Evolutionary conservation across 2,113 vertebrate genomes (phyloP).

Genomic region (Nymphicus hollandicus): DNA sequence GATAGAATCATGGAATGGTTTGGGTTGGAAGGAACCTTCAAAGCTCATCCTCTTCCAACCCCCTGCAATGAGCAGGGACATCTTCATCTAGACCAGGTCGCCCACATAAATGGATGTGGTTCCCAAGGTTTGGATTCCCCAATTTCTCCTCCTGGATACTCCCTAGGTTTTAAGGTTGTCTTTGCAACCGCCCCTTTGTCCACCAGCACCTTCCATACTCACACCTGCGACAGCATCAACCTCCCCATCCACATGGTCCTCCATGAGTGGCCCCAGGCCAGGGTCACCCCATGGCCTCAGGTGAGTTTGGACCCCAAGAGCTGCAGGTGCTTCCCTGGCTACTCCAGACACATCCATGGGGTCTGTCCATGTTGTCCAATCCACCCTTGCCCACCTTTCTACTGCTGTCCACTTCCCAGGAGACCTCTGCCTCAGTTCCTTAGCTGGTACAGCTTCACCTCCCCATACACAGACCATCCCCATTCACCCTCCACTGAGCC

Average conservation of each 20-base stretch:
- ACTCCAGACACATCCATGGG: not conserved
- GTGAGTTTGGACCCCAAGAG: not conserved
- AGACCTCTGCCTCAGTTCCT: not conserved
- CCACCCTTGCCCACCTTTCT: not conserved
- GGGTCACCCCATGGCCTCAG: too few species aligned
- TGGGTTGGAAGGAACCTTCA: not conserved
- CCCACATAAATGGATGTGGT: not conserved
- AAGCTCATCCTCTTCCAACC: not conserved
- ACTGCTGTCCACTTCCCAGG: not conserved
- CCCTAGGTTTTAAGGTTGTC: not conserved
- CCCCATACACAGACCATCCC: rapidly evolving
- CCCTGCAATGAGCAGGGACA: not conserved
- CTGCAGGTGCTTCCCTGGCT: not conserved
- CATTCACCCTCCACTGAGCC: rapidly evolving
- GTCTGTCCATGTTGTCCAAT: not conserved
- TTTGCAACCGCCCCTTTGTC: not conserved
- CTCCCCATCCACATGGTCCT: not conserved
- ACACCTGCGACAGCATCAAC: not conserved
- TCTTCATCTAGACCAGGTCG: not conserved
- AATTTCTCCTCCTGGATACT: not conserved
- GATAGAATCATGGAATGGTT: not conserved
- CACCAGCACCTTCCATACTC: not conserved
- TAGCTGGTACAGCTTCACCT: not conserved
- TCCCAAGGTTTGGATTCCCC: not conserved
- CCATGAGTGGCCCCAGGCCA: not conserved